These are phyloP conservation scores for Drosophila rubida DNA, from an alignment of 2,888 invertebrate species.

Conservation along the genomic window DNA sequence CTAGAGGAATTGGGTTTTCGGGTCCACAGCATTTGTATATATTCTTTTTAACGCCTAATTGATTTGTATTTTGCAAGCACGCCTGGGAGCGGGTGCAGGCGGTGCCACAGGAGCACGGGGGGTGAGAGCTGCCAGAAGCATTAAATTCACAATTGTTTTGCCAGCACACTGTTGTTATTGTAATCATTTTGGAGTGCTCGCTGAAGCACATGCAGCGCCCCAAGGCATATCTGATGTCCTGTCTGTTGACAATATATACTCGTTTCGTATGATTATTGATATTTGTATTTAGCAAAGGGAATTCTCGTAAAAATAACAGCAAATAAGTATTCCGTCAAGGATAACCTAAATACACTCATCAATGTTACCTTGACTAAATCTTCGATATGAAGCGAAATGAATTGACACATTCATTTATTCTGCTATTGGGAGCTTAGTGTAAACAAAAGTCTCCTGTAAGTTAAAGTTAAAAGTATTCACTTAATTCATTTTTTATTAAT, in stretches of 20 bases:
- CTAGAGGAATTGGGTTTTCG: conserved; percentile 20
- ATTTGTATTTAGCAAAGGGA: conserved; percentile 47
- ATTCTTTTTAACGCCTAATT: conserved; percentile 74
- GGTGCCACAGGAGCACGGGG: not conserved
- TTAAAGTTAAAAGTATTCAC: too few relatives aligned
- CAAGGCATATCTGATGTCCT: conserved; percentile 54
- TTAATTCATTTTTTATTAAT: too few relatives aligned
- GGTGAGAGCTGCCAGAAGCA: conserved; percentile 9
- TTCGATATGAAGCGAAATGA: not conserved
- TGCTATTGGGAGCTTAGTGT: not conserved
- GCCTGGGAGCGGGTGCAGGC: conserved; percentile 44
- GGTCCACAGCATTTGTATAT: conserved; percentile 23
- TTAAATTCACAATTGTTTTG: conserved; percentile 44
- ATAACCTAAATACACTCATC: conserved; percentile 7
- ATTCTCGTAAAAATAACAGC: conserved; percentile 22
- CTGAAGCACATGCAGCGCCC: conserved; percentile 46
- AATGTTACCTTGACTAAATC: not conserved
- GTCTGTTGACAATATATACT: conserved; percentile 62
- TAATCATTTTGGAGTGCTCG: conserved; percentile 52
- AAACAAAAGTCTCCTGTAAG: not conserved
- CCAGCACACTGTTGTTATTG: conserved; percentile 39
- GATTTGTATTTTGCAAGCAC: conserved; percentile 71
- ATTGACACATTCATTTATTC: not conserved
- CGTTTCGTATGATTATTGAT: conserved; percentile 47
- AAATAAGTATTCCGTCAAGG: conserved; percentile 1